Evolutionary conservation across 2,797 vertebrate genomes (phyloP), one percentile per base, ranked within the genome.

Genomic region (Heliangelus exortis): DNA sequence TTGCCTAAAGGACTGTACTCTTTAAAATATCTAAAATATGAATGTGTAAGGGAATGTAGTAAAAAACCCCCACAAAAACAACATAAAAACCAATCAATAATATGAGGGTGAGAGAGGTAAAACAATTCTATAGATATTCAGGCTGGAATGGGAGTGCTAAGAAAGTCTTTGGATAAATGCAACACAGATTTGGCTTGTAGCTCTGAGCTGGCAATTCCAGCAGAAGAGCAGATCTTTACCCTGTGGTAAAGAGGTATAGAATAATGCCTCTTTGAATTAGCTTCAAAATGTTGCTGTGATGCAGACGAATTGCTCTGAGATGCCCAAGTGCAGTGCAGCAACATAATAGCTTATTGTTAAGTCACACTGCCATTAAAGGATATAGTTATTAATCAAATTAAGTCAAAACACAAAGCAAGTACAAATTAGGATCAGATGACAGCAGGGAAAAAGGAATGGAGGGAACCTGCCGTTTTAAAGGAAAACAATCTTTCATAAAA

Each of bases 101-200:
- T 92, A 68, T 10, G 77, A 85, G 91, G 28, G 48, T 61, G 83
- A 89, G 93, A 55, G 63, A 93, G 43, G 47, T 41, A 47, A 84
- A 91, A 62, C 51, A 77, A 89, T 96, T 97, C 95, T 95, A 75
- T 67, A 96, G 97, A 94, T 95, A 86, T 95, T 96, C 94, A 95
- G 90, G 17, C 79, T 96, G 95, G 96, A 97, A 97, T 86, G 94
- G 58, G 95, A 97, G 94, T 33, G 78, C 90, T 97, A 78, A 93
- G 95, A 79, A 94, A 96, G 92, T 97, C 97, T 97, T 96, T 88
- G 96, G 97, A 51, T 94, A 98, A 98, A 98, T 97, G 97, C 96
- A 97, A 97, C 94, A 95, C 97, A 98, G 97, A 98, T 98, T 98
- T 97, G 97, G 97, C 97, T 97, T 96, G 92, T 89, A 97, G 97